Base-by-base conservation (phyloP, 2,888 invertebrate species). In the Drosophila rubida region DNA sequence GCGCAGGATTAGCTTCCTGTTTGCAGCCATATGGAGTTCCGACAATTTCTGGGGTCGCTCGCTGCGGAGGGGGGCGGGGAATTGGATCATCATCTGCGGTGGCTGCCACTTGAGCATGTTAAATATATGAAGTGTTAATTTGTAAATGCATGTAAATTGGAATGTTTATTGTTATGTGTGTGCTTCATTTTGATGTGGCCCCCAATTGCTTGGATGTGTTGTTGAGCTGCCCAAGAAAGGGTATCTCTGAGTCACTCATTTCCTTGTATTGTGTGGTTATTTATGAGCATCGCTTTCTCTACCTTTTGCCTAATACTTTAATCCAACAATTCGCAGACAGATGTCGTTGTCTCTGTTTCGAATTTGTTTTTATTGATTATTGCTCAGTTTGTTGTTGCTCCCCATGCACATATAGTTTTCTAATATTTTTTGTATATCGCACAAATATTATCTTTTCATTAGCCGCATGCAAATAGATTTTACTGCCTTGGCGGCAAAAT, bases 1-100 rank as follows among this genome's bases (percentile, higher is more conserved):
- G 89, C 75, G 80, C 72, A 81, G 88, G 86, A 89, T 89, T 88
- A 89, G 86, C 83, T 75, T 71, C 77, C 78, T 80, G 88, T 77
- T 72, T 78, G 88, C 75, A 72, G 22, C 88, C 89, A 88, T 88
- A 87, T 88, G 88, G 88, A 83, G 71, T 41, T 13, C 22, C 39
- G 46, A 59, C 11, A 44, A 44, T 13, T 45, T 44, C 30, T 50
- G 55, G 64, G 44, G 53, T 25, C 53, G 22, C 14, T 27, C 5
- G 58, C 8, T 9, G 9, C 7, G 13, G 53, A 30, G 30, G 6
- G n/a, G 7, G 35, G 4, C 13, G 54, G 46, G 46, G 46, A 4
- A 11, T 11, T 19, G 25, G 35, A 58, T 42, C 55, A 32, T 51
- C 23, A 39, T 9, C 41, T 30, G 62, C 42, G 42, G 30, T 53